Percentiles rank a stretch among this genome's conserved stretches.
Evolutionary conservation across 2,888 invertebrate species (phyloP).

Genomic region (Neoaliturus tenellus): DNA sequence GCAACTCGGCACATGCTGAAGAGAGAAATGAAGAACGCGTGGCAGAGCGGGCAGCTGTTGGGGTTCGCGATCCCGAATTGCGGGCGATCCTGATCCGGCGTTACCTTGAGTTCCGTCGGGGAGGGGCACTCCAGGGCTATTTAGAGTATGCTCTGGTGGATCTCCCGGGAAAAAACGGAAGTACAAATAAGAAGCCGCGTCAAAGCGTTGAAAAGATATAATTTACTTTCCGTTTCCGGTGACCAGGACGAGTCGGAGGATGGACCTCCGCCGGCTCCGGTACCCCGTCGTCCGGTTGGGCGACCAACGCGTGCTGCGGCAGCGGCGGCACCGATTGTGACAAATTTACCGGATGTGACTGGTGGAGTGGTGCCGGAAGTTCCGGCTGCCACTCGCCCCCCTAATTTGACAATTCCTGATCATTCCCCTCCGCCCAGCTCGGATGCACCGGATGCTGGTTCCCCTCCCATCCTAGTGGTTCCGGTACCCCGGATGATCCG

Average conservation of each 20-base stretch:
- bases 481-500: too few relatives aligned
- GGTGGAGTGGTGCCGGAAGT: too few relatives aligned
- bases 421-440: neutral
- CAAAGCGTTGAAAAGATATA: neutral
- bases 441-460: neutral
- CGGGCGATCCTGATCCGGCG: neutral
- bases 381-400: too few relatives aligned
- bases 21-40: neutral
- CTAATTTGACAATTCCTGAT: too few relatives aligned
- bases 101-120: neutral
- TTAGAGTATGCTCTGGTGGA: neutral
- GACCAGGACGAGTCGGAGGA: neutral
- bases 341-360: too few relatives aligned
- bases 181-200: neutral
- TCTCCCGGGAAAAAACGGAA: neutral
- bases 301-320: too few relatives aligned
- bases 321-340: too few relatives aligned
- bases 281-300: neutral
- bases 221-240: neutral
- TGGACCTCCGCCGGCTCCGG: neutral
- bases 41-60: neutral
- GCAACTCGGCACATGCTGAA: neutral
- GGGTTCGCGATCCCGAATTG: neutral
- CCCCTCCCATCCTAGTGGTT: too few relatives aligned
- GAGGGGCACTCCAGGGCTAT: neutral